A percentile compares a stretch with the other conserved stretches of the same genome.
Conservation (phyloP, 2,113 vertebrate genomes). For the Pongo abelii region DNA sequence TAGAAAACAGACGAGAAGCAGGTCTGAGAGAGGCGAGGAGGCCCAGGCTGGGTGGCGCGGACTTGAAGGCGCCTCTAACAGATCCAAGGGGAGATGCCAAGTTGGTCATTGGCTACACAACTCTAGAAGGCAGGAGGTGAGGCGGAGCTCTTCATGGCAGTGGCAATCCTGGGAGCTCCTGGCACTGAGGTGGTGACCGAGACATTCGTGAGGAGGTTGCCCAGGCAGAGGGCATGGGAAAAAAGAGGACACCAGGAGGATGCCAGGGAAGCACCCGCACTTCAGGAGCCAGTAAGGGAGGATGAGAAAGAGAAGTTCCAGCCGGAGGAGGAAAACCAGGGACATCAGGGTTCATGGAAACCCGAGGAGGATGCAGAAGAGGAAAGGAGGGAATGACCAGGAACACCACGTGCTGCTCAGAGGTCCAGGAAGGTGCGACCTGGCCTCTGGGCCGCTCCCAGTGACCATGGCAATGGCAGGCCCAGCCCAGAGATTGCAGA, state of each 20-base stretch:
- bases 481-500: neutral
- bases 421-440: fast-evolving
- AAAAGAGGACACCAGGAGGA: fast-evolving
- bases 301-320: neutral
- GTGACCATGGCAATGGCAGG: neutral
- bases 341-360: fast-evolving
- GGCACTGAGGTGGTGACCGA: neutral
- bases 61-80: fast-evolving
- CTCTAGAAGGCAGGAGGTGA: fast-evolving
- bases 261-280: fast-evolving
- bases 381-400: neutral
- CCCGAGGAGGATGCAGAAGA: too few relatives aligned
- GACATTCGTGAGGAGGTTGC: neutral
- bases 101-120: fast-evolving
- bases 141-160: fast-evolving
- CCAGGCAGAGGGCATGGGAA: fast-evolving
- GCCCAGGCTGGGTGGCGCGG: fast-evolving
- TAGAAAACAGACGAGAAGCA: neutral
- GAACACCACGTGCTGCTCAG: fast-evolving
- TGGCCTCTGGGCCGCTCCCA: neutral
- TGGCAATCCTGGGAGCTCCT: fast-evolving
- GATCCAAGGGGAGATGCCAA: fast-evolving
- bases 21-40: fast-evolving
- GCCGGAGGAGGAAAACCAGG: neutral
- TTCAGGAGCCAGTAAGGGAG: neutral